Evolutionary conservation across 2,888 invertebrate species (phyloP), one percentile per base, ranked within the genome.

Genomic region (Mechanitis messenoides): DNA sequence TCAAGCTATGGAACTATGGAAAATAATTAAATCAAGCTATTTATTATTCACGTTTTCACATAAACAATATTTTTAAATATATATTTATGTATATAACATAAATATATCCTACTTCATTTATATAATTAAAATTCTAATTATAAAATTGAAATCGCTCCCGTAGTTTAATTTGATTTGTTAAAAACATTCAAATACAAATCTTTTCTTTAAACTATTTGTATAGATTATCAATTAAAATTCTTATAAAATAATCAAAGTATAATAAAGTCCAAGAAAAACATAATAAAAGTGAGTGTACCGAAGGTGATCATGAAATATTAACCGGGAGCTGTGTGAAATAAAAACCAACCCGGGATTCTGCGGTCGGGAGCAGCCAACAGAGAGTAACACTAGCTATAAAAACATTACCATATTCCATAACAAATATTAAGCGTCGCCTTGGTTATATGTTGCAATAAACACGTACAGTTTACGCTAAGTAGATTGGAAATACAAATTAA

Each of bases 231-330:
- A 1, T 3, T 42, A 42, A 42, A 42, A 42, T 42, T 42, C 42
- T 42, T 42, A 42, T 42, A 9, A 42, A 42, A 9, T 11, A 42
- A 55, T 50, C 20, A 33, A 53, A 55, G 5, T 59, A 62, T 59
- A 61, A 55, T 59, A 45, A 60, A 55, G 58, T 53, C 55, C 50
- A 71, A 67, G 68, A 79, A 78, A 78, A 74, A 69, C 60, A 74
- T 74, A 72, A 79, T 79, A 81, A 83, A 84, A 85, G 81, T 81
- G 77, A 81, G 80, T 78, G 80, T 74, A 74, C 56, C 66, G 79
- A 78, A 78, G 77, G 81, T 79, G 72, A 84, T 73, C 79, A 68
- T 77, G 79, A 78, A 77, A 77, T 75, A 76, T 73, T 72, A 73
- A 72, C 77, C 79, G 74, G 79, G 79, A 78, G 78, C 76, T 69